phyloP scores from a whole-genome alignment of 92 coral and sea anemone species.

The Heliopora coerulea region DNA sequence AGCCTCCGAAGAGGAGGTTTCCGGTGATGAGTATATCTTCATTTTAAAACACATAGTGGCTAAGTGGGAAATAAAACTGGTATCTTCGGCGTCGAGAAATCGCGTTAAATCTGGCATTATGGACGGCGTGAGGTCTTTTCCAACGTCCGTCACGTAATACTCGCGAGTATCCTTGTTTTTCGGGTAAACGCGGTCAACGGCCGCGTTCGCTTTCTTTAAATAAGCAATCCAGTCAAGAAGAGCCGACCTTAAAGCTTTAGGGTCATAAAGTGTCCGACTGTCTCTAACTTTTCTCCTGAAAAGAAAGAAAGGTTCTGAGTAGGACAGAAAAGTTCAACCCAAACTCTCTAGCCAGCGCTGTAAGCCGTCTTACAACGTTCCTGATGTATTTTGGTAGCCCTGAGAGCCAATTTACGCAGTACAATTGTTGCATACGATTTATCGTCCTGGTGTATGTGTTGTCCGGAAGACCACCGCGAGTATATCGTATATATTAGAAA shows the following conservation, averaged over 20 bases:
- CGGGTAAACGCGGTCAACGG: slow-evolving; percentile 29
- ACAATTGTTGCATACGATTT: no score
- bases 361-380: no score
- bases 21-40: background rate
- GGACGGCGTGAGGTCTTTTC: slow-evolving; percentile 31
- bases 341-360: no score
- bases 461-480: no score
- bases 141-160: slow-evolving; percentile 36
- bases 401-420: no score
- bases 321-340: background rate
- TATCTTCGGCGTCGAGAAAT: slow-evolving; percentile 15
- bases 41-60: slow-evolving; percentile 25
- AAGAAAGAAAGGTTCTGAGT: background rate
- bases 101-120: slow-evolving; percentile 19
- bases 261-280: slow-evolving; percentile 48
- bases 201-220: slow-evolving; percentile 31
- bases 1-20: background rate
- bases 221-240: slow-evolving; percentile 44
- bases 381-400: no score
- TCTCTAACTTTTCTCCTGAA: slow-evolving; percentile 64
- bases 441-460: no score
- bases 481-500: no score
- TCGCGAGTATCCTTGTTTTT: slow-evolving; percentile 32
- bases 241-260: slow-evolving; percentile 33
- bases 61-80: slow-evolving; percentile 7